Conservation (phyloP, 1,140 invertebrate species). For the Drosophila parvula region DNA sequence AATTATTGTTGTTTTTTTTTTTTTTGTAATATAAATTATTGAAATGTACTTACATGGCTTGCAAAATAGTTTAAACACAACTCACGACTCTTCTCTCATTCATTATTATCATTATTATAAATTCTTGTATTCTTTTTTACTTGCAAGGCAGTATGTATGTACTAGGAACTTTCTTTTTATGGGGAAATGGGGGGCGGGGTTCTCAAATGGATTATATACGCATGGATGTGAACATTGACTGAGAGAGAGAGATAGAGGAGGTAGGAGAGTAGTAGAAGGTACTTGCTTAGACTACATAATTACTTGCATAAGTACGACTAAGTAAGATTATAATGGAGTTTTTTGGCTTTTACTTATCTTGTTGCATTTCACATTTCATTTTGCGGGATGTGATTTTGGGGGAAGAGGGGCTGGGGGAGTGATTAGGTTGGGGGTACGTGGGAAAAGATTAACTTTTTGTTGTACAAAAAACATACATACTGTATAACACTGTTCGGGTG, state of each 20-base stretch:
- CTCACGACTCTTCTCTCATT: conserved; percentile 55
- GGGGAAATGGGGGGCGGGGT: conserved; percentile 33
- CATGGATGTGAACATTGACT: conserved; percentile 31
- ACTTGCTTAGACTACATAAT: conserved; percentile 77
- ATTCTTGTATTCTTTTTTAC: conserved; percentile 46
- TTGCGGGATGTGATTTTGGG: conserved; percentile 26
- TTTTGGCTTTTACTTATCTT: conserved; percentile 78
- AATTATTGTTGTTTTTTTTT: conserved; percentile 50
- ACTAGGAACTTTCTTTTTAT: conserved; percentile 56
- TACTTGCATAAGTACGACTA: conserved; percentile 74
- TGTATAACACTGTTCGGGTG: conserved; percentile 53
- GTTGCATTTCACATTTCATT: conserved; percentile 38
- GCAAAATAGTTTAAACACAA: conserved; percentile 66
- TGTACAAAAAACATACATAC: conserved; percentile 75
- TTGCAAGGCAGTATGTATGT: conserved; percentile 80
- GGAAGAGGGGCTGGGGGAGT: conserved; percentile 8
- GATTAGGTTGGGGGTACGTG: conserved; percentile 35
- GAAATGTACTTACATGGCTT: conserved; percentile 84
- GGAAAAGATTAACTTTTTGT: conserved; percentile 60
- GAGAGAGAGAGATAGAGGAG: conserved; percentile 20
- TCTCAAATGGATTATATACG: conserved; percentile 53
- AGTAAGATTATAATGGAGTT: conserved; percentile 65
- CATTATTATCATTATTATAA: conserved; percentile 28
- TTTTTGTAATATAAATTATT: conserved; percentile 71
- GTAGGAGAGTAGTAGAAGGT: conserved; percentile 46